These are phyloP conservation scores for Styela clava DNA, from an alignment of 23 tunicate genomes.

Conservation along the genomic window DNA sequence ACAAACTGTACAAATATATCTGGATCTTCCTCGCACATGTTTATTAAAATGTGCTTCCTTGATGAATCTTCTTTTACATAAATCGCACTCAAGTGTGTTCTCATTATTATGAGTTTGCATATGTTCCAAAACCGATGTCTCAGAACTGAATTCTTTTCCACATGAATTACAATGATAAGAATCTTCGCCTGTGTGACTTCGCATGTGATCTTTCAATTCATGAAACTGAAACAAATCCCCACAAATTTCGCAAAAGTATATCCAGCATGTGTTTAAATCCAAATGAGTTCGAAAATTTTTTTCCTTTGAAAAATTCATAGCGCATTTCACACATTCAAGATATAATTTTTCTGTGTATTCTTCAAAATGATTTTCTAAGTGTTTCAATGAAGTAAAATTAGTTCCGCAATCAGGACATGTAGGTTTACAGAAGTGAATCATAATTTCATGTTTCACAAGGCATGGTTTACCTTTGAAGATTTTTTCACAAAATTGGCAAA, in stretches of 20 bases:
- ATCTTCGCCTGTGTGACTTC: background rate
- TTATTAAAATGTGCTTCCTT: no score
- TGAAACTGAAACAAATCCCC: background rate
- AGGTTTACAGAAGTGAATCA: background rate
- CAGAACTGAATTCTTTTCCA: no score
- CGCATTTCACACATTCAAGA: background rate
- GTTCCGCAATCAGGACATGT: background rate
- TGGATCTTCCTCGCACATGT: no score
- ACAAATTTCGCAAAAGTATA: background rate
- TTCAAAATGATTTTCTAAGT: background rate
- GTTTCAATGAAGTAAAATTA: background rate
- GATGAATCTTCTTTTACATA: no score
- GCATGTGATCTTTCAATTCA: background rate
- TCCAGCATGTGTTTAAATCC: background rate
- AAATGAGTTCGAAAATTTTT: background rate
- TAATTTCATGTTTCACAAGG: background rate
- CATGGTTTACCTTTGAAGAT: background rate
- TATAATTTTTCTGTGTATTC: background rate
- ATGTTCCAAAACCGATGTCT: no score
- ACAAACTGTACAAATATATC: no score
- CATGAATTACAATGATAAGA: no score
- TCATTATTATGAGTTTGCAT: no score
- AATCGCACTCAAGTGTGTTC: no score
- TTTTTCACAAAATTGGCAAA: background rate
- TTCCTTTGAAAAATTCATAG: background rate